Conservation (phyloP, 2,113 vertebrate genomes). For the Pyxicephalus adspersus region DNA sequence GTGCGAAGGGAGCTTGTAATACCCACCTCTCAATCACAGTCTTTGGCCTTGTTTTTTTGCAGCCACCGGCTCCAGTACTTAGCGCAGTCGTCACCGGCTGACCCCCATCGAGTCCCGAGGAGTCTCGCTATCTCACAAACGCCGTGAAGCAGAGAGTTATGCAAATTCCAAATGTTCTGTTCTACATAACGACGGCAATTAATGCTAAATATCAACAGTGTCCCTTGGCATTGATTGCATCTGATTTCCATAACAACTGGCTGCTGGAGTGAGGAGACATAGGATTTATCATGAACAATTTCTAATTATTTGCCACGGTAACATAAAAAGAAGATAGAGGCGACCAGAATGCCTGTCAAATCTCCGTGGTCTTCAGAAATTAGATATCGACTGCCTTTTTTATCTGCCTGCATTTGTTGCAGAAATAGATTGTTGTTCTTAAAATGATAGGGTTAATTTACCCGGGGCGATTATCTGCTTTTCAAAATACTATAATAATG, state of each 20-base stretch:
- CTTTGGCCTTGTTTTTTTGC: slow-evolving; percentile 22
- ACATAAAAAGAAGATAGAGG: slow-evolving; percentile 51
- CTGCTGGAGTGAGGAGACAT: slow-evolving; percentile 42
- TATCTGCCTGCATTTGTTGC: neutral
- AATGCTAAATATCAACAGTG: slow-evolving; percentile 58
- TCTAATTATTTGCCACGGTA: slow-evolving; percentile 62
- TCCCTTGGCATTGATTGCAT: slow-evolving; percentile 57
- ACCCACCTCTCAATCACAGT: slow-evolving; percentile 15
- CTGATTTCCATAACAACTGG: slow-evolving; percentile 59
- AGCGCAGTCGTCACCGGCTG: slow-evolving; percentile 41
- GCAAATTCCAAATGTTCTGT: slow-evolving; percentile 52
- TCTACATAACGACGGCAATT: slow-evolving; percentile 51
- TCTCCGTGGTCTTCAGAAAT: slow-evolving; percentile 39
- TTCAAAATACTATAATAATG: no score
- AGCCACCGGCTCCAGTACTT: slow-evolving; percentile 24
- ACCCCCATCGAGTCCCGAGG: slow-evolving; percentile 44
- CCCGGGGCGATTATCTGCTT: neutral
- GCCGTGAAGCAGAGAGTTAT: slow-evolving; percentile 49
- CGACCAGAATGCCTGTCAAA: slow-evolving; percentile 43
- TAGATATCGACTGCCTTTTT: slow-evolving; percentile 44
- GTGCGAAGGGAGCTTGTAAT: slow-evolving; percentile 2
- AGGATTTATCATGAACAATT: slow-evolving; percentile 61
- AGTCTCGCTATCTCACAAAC: slow-evolving; percentile 48
- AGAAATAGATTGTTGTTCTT: neutral
- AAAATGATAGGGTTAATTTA: neutral